Base-by-base conservation (phyloP, 2,888 invertebrate species). In the Liposcelis brunnea region DNA sequence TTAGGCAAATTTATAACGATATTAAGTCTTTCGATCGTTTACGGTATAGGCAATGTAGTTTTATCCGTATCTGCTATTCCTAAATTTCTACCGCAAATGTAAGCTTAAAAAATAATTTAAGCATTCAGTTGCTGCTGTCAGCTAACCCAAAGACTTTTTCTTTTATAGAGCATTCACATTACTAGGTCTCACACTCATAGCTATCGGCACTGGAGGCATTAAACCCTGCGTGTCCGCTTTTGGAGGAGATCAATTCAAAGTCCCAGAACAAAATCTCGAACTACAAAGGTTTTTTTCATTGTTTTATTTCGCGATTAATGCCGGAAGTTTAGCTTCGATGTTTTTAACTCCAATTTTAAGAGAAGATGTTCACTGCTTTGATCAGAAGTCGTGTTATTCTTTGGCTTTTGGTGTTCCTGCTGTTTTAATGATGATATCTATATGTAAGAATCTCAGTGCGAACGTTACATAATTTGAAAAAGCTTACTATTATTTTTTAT, bases 1-100 rank as follows among this genome's bases (percentile, higher is more conserved):
- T 68, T 93, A 36, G 95, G 95, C 43, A 84, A 90, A 66, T 97
- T 84, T 66, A 79, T 70, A 67, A 91, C 90, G 1, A 95, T 97
- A 52, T 65, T 94, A 31, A 90, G 82, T 61, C 64, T 95, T 14
- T 94, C 93, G 3, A 64, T 89, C 34, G 26, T 49, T 45, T 42
- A 56, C 45, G 54, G 55, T 8, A 8, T 53, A 36, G 57, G 57
- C 31, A 57, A 55, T 44, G 49, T 55, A 7, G 49, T 53, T 2
- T 42, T 57, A 7, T 50, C 56, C 1, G 37, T 51, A 8, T 49
- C 52, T 3, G 52, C 57, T 2, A 48, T 52, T 55, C 70, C 43
- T 68, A 61, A 50, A 52, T 71, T 12, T 70, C 70, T 1, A 55
- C 68, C 4, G 52, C 72, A 14, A 71, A 72, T 54, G 63, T 62